Percentiles rank a stretch among this genome's conserved stretches.
Evolutionary conservation across 1,140 invertebrate genomes (phyloP).

Genomic region (Maconellicoccus hirsutus): DNA sequence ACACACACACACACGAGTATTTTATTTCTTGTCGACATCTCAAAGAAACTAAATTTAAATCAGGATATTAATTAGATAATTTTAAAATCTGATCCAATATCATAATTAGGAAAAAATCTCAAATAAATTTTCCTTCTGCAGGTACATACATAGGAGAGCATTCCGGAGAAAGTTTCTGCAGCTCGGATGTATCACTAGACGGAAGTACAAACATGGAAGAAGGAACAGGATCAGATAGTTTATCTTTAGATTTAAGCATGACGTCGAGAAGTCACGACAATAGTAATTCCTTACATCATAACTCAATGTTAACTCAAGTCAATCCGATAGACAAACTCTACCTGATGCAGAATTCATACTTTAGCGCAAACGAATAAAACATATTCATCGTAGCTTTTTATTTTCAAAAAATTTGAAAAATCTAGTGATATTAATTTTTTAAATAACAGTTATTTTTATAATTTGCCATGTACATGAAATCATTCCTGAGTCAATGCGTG

Average conservation of each 20-base stretch:
- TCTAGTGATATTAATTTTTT: not conserved
- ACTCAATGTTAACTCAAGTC: constrained; percentile 36
- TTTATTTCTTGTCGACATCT: too few relatives aligned
- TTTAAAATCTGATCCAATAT: not conserved
- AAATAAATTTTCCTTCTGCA: constrained; percentile 37
- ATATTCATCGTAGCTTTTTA: not conserved
- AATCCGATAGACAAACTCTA: constrained; percentile 96
- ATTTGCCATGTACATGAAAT: not conserved
- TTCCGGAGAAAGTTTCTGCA: constrained; percentile 80
- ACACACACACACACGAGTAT: too few relatives aligned
- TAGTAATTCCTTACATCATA: constrained; percentile 12
- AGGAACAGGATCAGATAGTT: constrained; percentile 56
- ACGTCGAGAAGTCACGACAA: constrained; percentile 38
- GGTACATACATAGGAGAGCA: constrained; percentile 63
- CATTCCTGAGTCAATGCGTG: not conserved
- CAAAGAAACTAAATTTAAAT: too few relatives aligned
- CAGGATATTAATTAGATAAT: too few relatives aligned
- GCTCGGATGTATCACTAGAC: constrained; percentile 74
- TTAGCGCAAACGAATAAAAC: constrained; percentile 38
- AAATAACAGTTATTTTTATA: not conserved
- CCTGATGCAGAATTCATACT: constrained; percentile 94
- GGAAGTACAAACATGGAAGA: constrained; percentile 67
- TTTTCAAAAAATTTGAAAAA: constrained; percentile 6
- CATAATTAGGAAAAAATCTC: too few relatives aligned
- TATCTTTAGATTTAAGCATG: constrained; percentile 48